Percentiles rank a stretch among this genome's conserved stretches.
Conservation (phyloP, 2,113 vertebrate species). For the Xyrauchen texanus region DNA sequence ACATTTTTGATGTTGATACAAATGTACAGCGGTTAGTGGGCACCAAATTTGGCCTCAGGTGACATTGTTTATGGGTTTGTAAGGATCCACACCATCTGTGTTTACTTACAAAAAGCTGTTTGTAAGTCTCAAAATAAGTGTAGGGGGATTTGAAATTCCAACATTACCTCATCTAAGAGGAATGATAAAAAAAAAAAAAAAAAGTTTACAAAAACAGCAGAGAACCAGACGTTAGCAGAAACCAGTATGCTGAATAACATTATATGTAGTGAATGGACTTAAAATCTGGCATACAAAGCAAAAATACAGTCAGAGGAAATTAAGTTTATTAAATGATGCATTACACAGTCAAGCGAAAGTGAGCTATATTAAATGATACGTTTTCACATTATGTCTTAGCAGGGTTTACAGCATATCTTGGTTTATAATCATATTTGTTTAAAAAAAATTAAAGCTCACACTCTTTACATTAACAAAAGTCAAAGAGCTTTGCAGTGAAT, state of each 20-base stretch:
- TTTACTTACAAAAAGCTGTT: slow-evolving; percentile 31
- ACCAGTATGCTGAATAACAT: slow-evolving; percentile 17
- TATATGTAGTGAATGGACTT: neutral
- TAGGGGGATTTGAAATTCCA: neutral
- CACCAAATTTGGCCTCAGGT: neutral
- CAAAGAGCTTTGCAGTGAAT: slow-evolving; percentile 76
- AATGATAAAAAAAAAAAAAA: slow-evolving; percentile 16
- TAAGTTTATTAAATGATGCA: slow-evolving; percentile 81
- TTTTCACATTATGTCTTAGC: slow-evolving; percentile 97
- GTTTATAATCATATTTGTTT: slow-evolving; percentile 55
- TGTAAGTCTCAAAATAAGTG: slow-evolving; percentile 52
- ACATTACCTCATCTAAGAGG: slow-evolving; percentile 38
- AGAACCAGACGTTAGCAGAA: neutral
- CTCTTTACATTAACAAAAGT: slow-evolving; percentile 68
- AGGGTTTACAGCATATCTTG: slow-evolving; percentile 95
- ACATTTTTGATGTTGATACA: too few relatives aligned
- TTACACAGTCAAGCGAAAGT: slow-evolving; percentile 82
- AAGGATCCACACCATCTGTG: slow-evolving; percentile 24
- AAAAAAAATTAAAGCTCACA: slow-evolving; percentile 71
- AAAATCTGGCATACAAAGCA: neutral
- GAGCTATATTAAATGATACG: slow-evolving; percentile 88
- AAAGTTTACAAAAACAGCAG: slow-evolving; percentile 30
- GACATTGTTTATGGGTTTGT: neutral
- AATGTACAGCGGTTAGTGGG: neutral
- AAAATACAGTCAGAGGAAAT: slow-evolving; percentile 35